Conservation (phyloP, 1,140 invertebrate genomes). For the Drosophila ironensis region DNA sequence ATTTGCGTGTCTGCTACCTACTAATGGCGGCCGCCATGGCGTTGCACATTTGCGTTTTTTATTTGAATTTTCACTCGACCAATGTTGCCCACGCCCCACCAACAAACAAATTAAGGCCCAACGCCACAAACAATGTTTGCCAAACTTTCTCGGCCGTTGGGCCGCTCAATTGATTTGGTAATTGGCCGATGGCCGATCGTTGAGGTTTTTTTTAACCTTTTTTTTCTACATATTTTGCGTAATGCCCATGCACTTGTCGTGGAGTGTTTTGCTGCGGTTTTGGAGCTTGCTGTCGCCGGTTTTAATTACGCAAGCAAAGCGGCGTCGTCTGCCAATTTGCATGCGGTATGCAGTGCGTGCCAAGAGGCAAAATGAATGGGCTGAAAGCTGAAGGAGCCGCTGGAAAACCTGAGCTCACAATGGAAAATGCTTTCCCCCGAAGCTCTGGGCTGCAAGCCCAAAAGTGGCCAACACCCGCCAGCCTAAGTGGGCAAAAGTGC, state of each 20-base stretch:
- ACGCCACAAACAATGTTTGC: constrained; percentile 15
- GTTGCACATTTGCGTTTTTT: constrained; percentile 12
- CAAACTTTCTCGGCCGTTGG: constrained; percentile 25
- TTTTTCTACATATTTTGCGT: constrained; percentile 13
- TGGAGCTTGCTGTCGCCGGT: constrained; percentile 17
- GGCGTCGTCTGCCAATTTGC: constrained; percentile 38
- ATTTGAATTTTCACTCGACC: constrained; percentile 16
- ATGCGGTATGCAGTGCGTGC: constrained; percentile 38
- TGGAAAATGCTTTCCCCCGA: constrained; percentile 37
- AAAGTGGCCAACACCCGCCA: constrained; percentile 11
- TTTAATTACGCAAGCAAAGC: constrained; percentile 36
- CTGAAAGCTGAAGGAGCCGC: not conserved
- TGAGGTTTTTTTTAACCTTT: constrained; percentile 12
- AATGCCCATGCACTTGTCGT: constrained; percentile 32
- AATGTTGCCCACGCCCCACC: constrained; percentile 2
- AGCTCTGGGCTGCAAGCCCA: constrained; percentile 6
- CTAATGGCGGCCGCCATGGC: not conserved
- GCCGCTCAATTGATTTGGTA: constrained; percentile 31
- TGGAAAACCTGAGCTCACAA: constrained; percentile 34
- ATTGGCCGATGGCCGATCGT: constrained; percentile 17
- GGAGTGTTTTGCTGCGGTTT: not conserved
- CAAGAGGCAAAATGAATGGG: constrained; percentile 17
- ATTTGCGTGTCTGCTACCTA: constrained; percentile 27
- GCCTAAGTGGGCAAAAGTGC: constrained; percentile 30
- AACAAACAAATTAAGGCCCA: not conserved